These are phyloP conservation scores for Harlomillsia oculata DNA, from an alignment of 1,140 invertebrate genomes.

Conservation along the genomic window DNA sequence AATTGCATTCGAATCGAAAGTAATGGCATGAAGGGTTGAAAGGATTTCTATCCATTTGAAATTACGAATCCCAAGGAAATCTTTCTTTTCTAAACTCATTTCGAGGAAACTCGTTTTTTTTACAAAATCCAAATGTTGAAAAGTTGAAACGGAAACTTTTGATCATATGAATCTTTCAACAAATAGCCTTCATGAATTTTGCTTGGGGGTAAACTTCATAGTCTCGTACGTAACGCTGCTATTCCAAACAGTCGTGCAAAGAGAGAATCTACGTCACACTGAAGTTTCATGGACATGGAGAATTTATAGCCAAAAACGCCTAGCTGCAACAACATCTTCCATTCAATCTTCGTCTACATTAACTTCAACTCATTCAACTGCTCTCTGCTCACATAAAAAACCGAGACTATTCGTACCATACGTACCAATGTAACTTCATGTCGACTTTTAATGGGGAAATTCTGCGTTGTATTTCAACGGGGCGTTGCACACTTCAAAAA, in stretches of 20 bases:
- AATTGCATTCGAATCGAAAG: background rate
- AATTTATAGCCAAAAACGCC: background rate
- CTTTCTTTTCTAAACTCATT: background rate
- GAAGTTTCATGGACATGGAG: background rate
- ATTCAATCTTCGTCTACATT: background rate
- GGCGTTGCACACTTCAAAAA: no score
- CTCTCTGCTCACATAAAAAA: slow-evolving; percentile 6
- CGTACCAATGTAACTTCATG: no score
- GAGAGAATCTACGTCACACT: slow-evolving; percentile 1
- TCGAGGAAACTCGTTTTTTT: background rate
- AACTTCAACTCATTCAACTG: background rate
- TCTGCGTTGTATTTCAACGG: background rate
- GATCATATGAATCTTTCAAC: background rate
- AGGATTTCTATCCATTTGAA: background rate
- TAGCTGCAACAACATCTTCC: no score
- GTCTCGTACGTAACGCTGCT: background rate
- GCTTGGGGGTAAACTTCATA: slow-evolving; percentile 4
- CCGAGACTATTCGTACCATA: no score
- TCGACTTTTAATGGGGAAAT: slow-evolving; percentile 9
- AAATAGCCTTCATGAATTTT: background rate
- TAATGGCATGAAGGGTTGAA: background rate
- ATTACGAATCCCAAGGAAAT: background rate
- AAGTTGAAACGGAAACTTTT: background rate
- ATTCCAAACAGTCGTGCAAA: background rate
- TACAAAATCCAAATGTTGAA: background rate